Evolutionary conservation across 2,888 invertebrate species (phyloP), one percentile per base, ranked within the genome.

Genomic region (Limnephilus marmoratus): DNA sequence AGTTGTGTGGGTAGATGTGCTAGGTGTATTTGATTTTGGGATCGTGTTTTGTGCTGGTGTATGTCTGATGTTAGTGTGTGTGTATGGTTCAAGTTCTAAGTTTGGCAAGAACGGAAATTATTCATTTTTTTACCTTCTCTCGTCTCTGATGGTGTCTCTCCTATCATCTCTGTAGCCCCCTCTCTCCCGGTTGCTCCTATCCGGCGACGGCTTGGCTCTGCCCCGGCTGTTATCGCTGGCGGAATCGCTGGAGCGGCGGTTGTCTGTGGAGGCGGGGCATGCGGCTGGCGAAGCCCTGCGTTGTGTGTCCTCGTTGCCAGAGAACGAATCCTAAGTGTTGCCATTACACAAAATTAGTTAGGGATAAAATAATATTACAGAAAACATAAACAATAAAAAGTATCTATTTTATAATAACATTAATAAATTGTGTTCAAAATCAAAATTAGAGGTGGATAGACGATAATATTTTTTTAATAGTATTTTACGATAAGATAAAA

Each of bases 281-380:
- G 68, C 13, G 49, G 81, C 41, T 29, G 86, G 86, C 15, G 86
- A 41, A 45, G 29, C 49, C n/a, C 45, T 49, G 37, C 53, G 31
- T 24, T 45, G 90, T 12, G 53, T 24, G 83, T 45, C 82, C 18
- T 90, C 90, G 37, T 88, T 83, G 31, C 86, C 92, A 13, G 92
- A 90, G 83, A 82, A 92, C 2, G 92, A 92, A 37, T 92, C 92
- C 92, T 92, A 53, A 31, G 29, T 29, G 41, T 49, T 29, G 53
- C 85, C 85, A 85, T n/a, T n/a, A 24, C 5, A 49, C 37, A n/a
- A 53, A 45, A 81, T 81, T 24, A 81, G 13, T n/a, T 37, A 89
- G 18, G 15, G 68, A 53, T 91, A 91, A 91, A 85, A 91, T 37
- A 68, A n/a, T 68, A n/a, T 68, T 24, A 68, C 7, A 24, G 24